Evolutionary conservation across 2,113 vertebrate species (phyloP).

Genomic region (Ptilorrhoa leucosticta): DNA sequence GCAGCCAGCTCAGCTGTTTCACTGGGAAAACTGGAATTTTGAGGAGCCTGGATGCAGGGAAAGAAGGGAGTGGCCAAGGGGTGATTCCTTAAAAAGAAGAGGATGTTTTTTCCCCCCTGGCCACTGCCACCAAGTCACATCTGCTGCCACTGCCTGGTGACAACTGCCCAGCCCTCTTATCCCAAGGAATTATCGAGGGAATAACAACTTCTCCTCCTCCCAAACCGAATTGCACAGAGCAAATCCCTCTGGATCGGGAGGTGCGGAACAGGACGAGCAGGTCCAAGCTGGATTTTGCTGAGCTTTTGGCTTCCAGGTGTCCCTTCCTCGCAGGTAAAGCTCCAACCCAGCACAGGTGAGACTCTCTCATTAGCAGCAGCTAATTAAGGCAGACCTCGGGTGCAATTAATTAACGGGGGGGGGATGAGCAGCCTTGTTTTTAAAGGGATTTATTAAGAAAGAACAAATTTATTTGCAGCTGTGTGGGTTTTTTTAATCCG

Average conservation of each 20-base stretch:
- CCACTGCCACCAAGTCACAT: background rate
- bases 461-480: background rate
- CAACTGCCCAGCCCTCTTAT: background rate
- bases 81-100: background rate
- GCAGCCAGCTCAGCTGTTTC: background rate
- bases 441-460: background rate
- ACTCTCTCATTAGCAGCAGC: background rate
- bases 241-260: background rate
- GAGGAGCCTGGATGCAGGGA: background rate
- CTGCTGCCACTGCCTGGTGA: background rate
- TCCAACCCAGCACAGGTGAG: background rate
- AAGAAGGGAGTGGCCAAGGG: background rate
- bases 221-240: background rate
- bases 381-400: background rate
- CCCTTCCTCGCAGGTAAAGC: background rate
- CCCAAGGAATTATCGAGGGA: background rate
- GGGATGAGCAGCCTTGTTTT: background rate
- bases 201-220: background rate
- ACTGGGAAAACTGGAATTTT: background rate
- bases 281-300: constrained; percentile 1
- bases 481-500: background rate
- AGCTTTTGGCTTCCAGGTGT: constrained; percentile 12
- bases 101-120: too few species aligned
- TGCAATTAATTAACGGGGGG: background rate
- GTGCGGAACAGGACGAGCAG: background rate